These are phyloP conservation scores for Mythimna vitellina DNA, from an alignment of 2,888 invertebrate species.

Conservation along the genomic window DNA sequence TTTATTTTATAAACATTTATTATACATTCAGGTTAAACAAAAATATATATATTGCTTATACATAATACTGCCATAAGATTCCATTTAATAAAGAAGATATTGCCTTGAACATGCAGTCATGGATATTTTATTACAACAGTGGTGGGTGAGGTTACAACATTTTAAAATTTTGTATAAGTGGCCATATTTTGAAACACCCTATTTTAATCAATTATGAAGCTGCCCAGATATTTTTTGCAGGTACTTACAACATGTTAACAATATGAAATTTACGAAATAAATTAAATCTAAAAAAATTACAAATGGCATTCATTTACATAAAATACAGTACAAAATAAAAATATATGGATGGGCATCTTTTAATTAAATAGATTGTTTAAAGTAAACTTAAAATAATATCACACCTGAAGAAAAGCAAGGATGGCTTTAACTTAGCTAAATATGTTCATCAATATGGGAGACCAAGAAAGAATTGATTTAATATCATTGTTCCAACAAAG, in stretches of 20 bases:
- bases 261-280: constrained; percentile 12
- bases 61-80: constrained; percentile 85
- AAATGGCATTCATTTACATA: constrained; percentile 19
- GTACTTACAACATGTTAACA: neutral
- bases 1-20: constrained; percentile 88
- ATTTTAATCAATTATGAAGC: constrained; percentile 23
- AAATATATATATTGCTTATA: constrained; percentile 87
- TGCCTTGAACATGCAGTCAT: constrained; percentile 68
- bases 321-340: constrained; percentile 28
- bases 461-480: constrained; percentile 34
- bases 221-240: constrained; percentile 30
- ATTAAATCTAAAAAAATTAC: constrained; percentile 31
- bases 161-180: constrained; percentile 20
- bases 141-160: constrained; percentile 32
- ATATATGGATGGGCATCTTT: constrained; percentile 49
- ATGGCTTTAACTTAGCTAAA: constrained; percentile 62
- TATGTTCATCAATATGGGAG: constrained; percentile 49
- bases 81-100: constrained; percentile 68
- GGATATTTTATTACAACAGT: constrained; percentile 64
- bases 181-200: constrained; percentile 29
- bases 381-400: constrained; percentile 67
- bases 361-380: constrained; percentile 54
- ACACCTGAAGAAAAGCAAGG: constrained; percentile 69
- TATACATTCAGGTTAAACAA: constrained; percentile 84
- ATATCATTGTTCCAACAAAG: constrained; percentile 33